These are phyloP conservation scores for Saguinus imperator DNA, from an alignment of 2,113 vertebrate species.

Conservation along the genomic window DNA sequence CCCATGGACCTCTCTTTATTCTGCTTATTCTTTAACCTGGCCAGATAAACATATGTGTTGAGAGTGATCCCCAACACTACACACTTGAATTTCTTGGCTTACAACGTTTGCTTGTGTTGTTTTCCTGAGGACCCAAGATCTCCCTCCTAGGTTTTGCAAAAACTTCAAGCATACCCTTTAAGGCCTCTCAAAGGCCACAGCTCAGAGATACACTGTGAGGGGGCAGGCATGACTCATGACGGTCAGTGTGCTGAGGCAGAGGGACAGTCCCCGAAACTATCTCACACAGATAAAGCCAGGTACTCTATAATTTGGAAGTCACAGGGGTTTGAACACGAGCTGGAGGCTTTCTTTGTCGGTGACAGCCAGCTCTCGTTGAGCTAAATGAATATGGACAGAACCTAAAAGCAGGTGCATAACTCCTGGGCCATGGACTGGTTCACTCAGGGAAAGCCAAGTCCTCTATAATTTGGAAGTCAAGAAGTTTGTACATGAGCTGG, in stretches of 20 bases:
- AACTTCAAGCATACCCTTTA: not conserved
- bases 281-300: not conserved
- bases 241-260: not conserved
- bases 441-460: not conserved
- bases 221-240: too few relatives aligned
- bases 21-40: not conserved
- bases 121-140: not conserved
- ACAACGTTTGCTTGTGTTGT: not conserved
- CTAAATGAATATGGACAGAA: not conserved
- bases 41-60: not conserved
- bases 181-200: accelerated
- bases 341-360: not conserved
- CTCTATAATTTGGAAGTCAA: not conserved
- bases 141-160: not conserved
- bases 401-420: too few relatives aligned
- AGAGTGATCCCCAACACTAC: not conserved
- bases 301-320: not conserved
- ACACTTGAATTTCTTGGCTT: not conserved
- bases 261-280: not conserved
- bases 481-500: not conserved
- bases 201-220: not conserved
- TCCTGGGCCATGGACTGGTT: too few relatives aligned
- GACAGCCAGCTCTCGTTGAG: not conserved
- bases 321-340: accelerated
- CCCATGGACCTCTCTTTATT: accelerated